Evolutionary conservation across 2,113 vertebrate genomes (phyloP).

Genomic region (Lanius collurio): DNA sequence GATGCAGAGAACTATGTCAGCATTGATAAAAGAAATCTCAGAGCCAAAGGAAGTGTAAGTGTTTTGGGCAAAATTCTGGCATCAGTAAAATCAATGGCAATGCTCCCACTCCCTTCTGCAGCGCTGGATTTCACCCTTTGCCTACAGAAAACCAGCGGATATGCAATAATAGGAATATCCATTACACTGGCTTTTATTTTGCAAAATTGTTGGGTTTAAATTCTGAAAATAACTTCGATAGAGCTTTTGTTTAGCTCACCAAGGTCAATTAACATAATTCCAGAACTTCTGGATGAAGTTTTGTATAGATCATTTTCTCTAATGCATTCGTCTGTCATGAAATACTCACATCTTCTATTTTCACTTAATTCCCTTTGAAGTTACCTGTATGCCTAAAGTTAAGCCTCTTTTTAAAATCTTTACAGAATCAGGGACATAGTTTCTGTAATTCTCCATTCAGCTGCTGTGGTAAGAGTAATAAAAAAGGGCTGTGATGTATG

Average conservation of each 20-base stretch:
- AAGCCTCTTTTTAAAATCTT: constrained; percentile 49
- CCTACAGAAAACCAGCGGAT: not conserved
- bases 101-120: not conserved
- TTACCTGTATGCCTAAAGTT: constrained; percentile 45
- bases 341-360: not conserved
- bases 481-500: constrained; percentile 26
- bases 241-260: constrained; percentile 38
- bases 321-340: not conserved
- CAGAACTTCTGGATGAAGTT: constrained; percentile 23
- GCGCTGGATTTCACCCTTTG: not conserved
- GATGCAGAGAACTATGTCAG: not conserved
- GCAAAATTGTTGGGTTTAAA: not conserved
- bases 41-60: not conserved
- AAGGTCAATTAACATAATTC: constrained; percentile 18
- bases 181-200: not conserved
- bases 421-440: constrained; percentile 10
- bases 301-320: not conserved
- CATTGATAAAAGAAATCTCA: not conserved
- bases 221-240: not conserved
- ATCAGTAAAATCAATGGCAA: not conserved
- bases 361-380: constrained; percentile 53
- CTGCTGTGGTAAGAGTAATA: constrained; percentile 24
- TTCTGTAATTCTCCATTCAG: constrained; percentile 52
- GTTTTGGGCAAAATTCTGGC: constrained; percentile 23
- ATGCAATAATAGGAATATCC: not conserved